These are phyloP conservation scores for Ectropis crepuscularia DNA, from an alignment of 2,888 invertebrate species.

Conservation along the genomic window DNA sequence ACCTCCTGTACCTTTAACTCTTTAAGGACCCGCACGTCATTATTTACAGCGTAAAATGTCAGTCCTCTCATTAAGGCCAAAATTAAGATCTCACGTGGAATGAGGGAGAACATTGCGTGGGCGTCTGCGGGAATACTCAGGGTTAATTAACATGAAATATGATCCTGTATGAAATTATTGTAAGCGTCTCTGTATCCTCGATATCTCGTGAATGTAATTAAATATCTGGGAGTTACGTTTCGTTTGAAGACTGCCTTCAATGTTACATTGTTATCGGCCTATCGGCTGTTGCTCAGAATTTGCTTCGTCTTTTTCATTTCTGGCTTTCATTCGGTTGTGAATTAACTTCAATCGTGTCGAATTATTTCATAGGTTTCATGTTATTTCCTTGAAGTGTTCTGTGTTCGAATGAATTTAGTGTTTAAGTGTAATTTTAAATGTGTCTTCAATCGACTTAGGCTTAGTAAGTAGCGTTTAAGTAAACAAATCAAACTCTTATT, in stretches of 20 bases:
- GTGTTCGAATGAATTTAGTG: no score
- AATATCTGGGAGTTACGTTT: constrained; percentile 10
- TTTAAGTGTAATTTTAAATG: no score
- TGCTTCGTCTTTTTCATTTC: no score
- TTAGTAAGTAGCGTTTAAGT: no score
- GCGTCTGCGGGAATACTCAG: constrained; percentile 14
- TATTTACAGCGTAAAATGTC: constrained; percentile 11
- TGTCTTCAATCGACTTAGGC: no score
- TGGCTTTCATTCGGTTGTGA: no score
- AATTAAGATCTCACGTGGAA: constrained; percentile 18
- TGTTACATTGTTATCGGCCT: neutral
- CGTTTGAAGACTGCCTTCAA: constrained; percentile 8
- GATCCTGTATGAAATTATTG: constrained; percentile 19
- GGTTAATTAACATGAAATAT: constrained; percentile 26
- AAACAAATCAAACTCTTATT: no score
- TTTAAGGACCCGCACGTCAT: neutral
- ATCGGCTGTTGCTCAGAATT: neutral
- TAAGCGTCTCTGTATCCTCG: constrained; percentile 1
- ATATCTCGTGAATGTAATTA: constrained; percentile 12
- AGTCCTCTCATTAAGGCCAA: constrained; percentile 6
- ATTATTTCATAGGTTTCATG: no score
- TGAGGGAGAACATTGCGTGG: constrained; percentile 16
- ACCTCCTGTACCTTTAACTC: no score
- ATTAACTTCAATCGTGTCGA: no score
- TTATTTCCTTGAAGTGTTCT: no score